Percentiles rank a stretch among this genome's conserved stretches.
Evolutionary conservation across 2,797 vertebrate species (phyloP).

Genomic region (Leptodactylus fallax): DNA sequence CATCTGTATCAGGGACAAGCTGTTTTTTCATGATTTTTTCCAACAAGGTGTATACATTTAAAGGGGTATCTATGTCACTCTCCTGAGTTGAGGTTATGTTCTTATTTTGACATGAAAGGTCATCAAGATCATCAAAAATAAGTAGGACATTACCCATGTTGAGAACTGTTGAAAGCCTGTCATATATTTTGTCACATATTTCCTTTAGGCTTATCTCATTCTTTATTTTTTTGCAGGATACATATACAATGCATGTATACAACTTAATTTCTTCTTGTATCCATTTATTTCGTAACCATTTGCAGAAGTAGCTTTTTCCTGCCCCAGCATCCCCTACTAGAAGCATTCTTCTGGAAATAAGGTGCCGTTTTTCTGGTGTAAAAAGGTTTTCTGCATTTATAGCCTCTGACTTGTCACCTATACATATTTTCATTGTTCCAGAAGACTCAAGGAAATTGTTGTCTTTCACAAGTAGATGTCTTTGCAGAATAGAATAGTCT

Average conservation of each 20-base stretch:
- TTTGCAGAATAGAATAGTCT: not conserved
- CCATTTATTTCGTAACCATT: constrained; percentile 39
- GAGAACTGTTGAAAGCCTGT: not conserved
- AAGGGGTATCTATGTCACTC: not conserved
- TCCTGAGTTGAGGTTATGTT: too few relatives aligned
- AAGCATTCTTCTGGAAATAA: constrained; percentile 35
- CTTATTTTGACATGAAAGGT: not conserved
- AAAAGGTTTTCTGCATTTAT: constrained; percentile 14
- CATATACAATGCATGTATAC: constrained; percentile 1
- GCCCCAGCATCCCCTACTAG: constrained; percentile 35
- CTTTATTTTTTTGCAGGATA: not conserved
- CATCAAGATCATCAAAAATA: constrained; percentile 39
- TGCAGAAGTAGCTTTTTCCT: constrained; percentile 49
- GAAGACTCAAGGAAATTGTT: not conserved
- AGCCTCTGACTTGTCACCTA: not conserved
- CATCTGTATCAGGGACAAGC: constrained; percentile 28
- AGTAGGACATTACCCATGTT: not conserved
- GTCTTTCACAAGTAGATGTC: not conserved
- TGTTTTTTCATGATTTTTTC: not conserved
- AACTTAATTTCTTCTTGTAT: not conserved
- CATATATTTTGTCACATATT: not conserved
- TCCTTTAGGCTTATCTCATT: not conserved
- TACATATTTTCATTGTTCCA: not conserved
- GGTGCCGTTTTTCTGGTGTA: not conserved
- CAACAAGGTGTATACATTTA: not conserved